A percentile compares a stretch with the other conserved stretches of the same genome.
Conservation (phyloP, 2,888 invertebrate species). For the Mantis religiosa region DNA sequence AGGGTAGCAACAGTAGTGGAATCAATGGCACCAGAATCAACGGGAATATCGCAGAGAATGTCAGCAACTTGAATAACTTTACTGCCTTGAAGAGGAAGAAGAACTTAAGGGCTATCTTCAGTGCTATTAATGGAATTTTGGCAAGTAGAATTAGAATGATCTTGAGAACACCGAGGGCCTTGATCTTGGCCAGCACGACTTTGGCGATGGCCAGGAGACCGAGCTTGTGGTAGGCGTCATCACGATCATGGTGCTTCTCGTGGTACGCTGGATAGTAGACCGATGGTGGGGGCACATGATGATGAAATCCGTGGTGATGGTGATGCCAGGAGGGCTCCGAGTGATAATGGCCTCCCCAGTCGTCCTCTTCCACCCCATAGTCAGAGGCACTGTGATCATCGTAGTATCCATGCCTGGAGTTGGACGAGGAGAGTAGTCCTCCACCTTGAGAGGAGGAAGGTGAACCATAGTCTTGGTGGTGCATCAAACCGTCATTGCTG, state of each 20-base stretch:
- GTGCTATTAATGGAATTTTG: conserved; percentile 20
- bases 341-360: not conserved
- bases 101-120: conserved; percentile 25
- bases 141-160: conserved; percentile 13
- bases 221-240: conserved; percentile 18
- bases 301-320: not conserved
- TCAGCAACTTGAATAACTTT: conserved; percentile 19
- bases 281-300: conserved; percentile 3
- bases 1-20: conserved; percentile 14
- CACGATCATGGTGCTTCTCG: not conserved
- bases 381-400: not conserved
- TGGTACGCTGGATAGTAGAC: not conserved
- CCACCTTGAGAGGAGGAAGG: not conserved
- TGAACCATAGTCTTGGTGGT: not conserved
- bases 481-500: not conserved
- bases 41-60: conserved; percentile 6
- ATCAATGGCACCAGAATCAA: conserved; percentile 16
- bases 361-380: not conserved
- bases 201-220: conserved; percentile 26
- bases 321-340: not conserved
- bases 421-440: not conserved
- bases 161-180: conserved; percentile 20
- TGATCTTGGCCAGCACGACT: conserved; percentile 22
- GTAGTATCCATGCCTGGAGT: not conserved
- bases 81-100: conserved; percentile 23